Base-by-base conservation (phyloP, 1,140 invertebrate genomes). In the Drosophila arizonae region DNA sequence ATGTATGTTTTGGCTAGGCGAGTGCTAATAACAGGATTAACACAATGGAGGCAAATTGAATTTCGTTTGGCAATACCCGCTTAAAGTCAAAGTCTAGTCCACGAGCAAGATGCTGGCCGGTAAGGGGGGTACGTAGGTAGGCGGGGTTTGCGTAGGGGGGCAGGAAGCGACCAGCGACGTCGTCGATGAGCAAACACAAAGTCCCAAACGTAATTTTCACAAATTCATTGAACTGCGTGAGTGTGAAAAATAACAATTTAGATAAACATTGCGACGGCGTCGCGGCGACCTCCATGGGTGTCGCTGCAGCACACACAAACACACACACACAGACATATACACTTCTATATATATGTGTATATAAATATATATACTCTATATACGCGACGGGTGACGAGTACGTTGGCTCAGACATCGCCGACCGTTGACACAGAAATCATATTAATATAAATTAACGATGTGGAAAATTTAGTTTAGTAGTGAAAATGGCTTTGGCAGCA, bases 391-490 rank as follows among this genome's bases (percentile, higher is more conserved):
- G 77, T 61, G 81, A 60, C 57, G 26, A 60, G 57, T 33, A 60
- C 43, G 43, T 48, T 46, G 57, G 57, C 57, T 60, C 57, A 87
- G 82, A 76, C 79, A 68, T 72, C 79, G 77, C 76, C 79, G 85
- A 77, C 73, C 79, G 87, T 87, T 91, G 90, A 91, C 90, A 91
- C 86, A 88, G 85, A 91, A 90, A 91, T 91, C 87, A 89, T 91
- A 91, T 91, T 91, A 91, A 91, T 91, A 91, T 91, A 91, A 91
- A 91, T 91, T 91, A 91, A 91, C 90, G 90, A 91, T 90, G 90
- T 89, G 90, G 90, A 91, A 91, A 91, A 91, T 91, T 91, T 91
- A 91, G 90, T 91, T 91, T 91, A 91, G 90, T 91, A 89, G 90
- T 91, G 90, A 91, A 86, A 91, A 85, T 72, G 81, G 71, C 77